Evolutionary conservation across 2,888 invertebrate species (phyloP).

Genomic region (Callimorpha dominula): DNA sequence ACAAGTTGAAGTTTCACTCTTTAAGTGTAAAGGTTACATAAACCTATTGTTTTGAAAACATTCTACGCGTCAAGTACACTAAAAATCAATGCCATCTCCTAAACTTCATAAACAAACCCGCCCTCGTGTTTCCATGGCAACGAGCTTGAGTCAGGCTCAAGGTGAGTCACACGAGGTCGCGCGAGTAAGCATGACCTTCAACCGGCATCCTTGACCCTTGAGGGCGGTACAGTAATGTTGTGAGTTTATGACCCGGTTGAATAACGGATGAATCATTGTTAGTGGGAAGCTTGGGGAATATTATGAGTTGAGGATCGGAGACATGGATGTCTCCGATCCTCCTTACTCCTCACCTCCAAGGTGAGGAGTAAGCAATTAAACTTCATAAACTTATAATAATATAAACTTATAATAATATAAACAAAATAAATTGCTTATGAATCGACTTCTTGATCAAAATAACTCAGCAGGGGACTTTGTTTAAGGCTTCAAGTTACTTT

Average conservation of each 20-base stretch:
- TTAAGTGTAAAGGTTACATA: neutral
- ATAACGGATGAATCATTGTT: constrained; percentile 15
- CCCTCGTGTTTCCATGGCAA: constrained; percentile 6
- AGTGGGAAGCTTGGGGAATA: neutral
- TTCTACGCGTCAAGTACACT: neutral
- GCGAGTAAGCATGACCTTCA: neutral
- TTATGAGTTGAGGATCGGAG: neutral
- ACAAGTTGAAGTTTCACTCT: neutral
- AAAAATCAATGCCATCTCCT: neutral
- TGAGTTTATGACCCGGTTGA: constrained; percentile 8
- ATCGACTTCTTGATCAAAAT: too few relatives aligned
- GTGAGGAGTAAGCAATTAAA: too few relatives aligned
- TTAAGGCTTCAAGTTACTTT: too few relatives aligned
- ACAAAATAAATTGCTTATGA: too few relatives aligned
- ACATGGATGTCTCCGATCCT: too few relatives aligned
- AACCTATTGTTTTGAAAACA: neutral
- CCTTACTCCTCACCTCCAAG: too few relatives aligned
- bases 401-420: too few relatives aligned
- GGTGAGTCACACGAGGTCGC: constrained; percentile 18
- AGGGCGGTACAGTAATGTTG: neutral
- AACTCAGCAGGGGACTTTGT: too few relatives aligned
- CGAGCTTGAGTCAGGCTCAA: constrained; percentile 29
- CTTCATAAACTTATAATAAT: too few relatives aligned
- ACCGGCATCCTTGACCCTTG: constrained; percentile 15
- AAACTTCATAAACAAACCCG: constrained; percentile 5